Conservation (phyloP, 2,888 invertebrate species). For the Melinaea menophilus region DNA sequence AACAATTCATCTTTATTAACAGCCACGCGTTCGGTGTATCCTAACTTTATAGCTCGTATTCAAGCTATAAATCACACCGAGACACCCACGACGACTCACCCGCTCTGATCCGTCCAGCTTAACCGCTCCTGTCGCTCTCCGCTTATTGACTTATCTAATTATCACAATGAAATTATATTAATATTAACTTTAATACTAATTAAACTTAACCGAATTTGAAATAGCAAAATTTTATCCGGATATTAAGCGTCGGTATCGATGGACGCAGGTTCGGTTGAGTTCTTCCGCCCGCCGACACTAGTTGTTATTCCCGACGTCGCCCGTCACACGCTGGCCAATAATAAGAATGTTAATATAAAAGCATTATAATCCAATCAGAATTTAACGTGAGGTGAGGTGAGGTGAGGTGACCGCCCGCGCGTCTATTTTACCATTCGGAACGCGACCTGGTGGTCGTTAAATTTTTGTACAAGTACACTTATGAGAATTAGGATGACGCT, state of each 20-base stretch:
- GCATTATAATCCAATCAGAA: constrained; percentile 77
- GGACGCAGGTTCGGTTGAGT: constrained; percentile 15
- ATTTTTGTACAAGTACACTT: constrained; percentile 59
- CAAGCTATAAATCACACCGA: constrained; percentile 57
- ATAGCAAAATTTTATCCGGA: constrained; percentile 29
- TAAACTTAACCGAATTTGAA: constrained; percentile 9
- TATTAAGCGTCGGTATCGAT: constrained; percentile 37
- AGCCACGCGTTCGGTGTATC: constrained; percentile 46
- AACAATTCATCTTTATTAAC: constrained; percentile 35
- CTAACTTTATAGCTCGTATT: constrained; percentile 47
- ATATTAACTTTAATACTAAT: not conserved
- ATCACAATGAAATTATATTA: not conserved
- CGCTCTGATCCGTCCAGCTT: constrained; percentile 49
- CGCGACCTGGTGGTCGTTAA: constrained; percentile 63
- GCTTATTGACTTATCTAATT: constrained; percentile 38
- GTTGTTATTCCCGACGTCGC: constrained; percentile 66
- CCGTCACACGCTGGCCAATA: constrained; percentile 68
- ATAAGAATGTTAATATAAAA: constrained; percentile 76
- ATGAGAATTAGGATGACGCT: constrained; percentile 62
- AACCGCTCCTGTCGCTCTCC: constrained; percentile 50
- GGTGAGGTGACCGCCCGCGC: constrained; percentile 66
- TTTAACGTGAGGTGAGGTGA: constrained; percentile 55
- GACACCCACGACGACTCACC: constrained; percentile 62
- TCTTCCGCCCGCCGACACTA: constrained; percentile 39
- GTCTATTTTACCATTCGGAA: constrained; percentile 64